Evolutionary conservation across 37 sponge, comb jelly and placozoan genomes (phyloP).

Genomic region (Haliclona indistincta): DNA sequence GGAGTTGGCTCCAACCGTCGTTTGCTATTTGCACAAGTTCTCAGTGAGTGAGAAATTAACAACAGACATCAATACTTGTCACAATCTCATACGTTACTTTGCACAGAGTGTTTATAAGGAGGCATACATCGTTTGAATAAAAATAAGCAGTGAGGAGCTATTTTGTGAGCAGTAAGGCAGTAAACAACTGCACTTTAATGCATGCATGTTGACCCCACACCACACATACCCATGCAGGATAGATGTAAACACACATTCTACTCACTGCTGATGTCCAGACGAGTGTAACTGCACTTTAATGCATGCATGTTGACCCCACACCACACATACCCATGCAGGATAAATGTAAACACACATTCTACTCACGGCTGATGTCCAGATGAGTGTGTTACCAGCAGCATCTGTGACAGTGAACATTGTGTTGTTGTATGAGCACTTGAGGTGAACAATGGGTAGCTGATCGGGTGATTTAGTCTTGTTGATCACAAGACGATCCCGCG

Average conservation of each 20-base stretch:
- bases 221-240: too few species aligned
- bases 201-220: too few species aligned
- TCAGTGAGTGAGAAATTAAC: not conserved
- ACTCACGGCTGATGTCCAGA: conserved; percentile 85
- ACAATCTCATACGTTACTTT: not conserved
- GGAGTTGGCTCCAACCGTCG: too few species aligned
- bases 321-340: too few species aligned
- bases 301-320: too few species aligned
- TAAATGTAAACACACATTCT: not conserved
- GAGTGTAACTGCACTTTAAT: too few species aligned
- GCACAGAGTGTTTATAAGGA: too few species aligned
- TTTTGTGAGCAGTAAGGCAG: too few species aligned
- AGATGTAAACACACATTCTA: not conserved
- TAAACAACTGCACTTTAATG: too few species aligned
- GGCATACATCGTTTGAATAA: too few species aligned
- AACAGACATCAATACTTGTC: not conserved
- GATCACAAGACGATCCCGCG: conserved; percentile 11
- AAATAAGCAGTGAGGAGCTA: too few species aligned
- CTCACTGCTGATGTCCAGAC: conserved; percentile 84
- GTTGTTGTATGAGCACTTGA: conserved; percentile 75
- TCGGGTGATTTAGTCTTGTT: not conserved
- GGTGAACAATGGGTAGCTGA: conserved; percentile 73
- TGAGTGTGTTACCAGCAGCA: conserved; percentile 49
- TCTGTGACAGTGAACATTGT: conserved; percentile 80
- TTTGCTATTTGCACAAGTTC: not conserved